Evolutionary conservation across 1,140 invertebrate genomes (phyloP).

Genomic region (Nasonia longicornis): DNA sequence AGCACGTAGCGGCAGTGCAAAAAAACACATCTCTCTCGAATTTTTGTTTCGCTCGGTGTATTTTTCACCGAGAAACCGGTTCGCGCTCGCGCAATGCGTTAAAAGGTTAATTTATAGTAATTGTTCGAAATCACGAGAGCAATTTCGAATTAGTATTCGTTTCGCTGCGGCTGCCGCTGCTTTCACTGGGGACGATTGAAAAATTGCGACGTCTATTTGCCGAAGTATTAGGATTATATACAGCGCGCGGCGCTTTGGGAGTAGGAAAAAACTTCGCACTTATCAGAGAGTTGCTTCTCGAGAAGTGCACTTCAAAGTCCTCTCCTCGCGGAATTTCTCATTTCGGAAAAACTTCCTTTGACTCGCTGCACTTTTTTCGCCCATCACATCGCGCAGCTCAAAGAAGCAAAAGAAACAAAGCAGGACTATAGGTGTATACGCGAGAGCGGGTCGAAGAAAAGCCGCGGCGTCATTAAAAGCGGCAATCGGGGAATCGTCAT

Average conservation of each 20-base stretch:
- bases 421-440: not conserved
- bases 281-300: not conserved
- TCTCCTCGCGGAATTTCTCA: not conserved
- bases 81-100: not conserved
- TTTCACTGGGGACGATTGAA: not conserved
- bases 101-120: conserved; percentile 36
- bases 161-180: not conserved
- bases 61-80: conserved; percentile 19
- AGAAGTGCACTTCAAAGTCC: not conserved
- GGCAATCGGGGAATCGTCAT: conserved; percentile 16
- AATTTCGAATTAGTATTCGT: conserved; percentile 6
- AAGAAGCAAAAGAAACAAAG: not conserved
- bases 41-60: not conserved
- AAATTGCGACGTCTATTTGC: not conserved
- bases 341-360: not conserved
- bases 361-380: not conserved
- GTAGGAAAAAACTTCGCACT: not conserved
- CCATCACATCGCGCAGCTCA: not conserved
- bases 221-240: not conserved
- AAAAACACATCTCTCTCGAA: not conserved
- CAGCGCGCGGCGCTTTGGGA: no score
- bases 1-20: not conserved
- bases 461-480: conserved; percentile 1
- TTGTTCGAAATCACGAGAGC: conserved; percentile 28
- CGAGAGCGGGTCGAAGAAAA: not conserved